Evolutionary conservation across 2,113 vertebrate genomes (phyloP).

Genomic region (Sylvia atricapilla): DNA sequence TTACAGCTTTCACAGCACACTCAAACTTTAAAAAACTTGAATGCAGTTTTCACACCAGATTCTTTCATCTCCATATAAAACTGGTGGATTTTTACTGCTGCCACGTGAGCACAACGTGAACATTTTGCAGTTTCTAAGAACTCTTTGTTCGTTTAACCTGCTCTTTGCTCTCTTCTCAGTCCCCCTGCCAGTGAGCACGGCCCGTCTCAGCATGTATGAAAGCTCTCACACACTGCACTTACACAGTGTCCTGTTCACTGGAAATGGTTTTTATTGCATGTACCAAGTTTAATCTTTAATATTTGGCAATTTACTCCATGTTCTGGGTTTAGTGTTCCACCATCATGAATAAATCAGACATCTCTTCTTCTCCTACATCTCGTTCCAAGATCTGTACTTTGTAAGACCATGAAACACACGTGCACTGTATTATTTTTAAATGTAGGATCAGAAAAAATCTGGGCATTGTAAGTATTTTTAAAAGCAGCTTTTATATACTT

Average conservation of each 20-base stretch:
- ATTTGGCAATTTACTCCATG: background rate
- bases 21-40: background rate
- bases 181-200: background rate
- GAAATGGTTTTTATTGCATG: background rate
- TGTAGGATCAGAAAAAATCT: background rate
- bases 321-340: background rate
- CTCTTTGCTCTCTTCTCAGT: background rate
- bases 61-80: background rate
- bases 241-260: background rate
- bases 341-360: background rate
- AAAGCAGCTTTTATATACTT: background rate
- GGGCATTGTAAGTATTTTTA: background rate
- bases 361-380: background rate
- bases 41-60: background rate
- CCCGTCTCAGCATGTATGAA: background rate
- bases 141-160: background rate
- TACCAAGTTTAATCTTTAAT: background rate
- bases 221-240: background rate
- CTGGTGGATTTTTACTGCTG: background rate
- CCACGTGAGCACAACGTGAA: background rate
- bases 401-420: background rate
- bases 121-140: constrained; percentile 3
- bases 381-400: background rate
- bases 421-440: background rate
- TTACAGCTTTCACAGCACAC: background rate